Evolutionary conservation across 2,113 vertebrate species (phyloP).

Genomic region (Cricetomys ansorgei): DNA sequence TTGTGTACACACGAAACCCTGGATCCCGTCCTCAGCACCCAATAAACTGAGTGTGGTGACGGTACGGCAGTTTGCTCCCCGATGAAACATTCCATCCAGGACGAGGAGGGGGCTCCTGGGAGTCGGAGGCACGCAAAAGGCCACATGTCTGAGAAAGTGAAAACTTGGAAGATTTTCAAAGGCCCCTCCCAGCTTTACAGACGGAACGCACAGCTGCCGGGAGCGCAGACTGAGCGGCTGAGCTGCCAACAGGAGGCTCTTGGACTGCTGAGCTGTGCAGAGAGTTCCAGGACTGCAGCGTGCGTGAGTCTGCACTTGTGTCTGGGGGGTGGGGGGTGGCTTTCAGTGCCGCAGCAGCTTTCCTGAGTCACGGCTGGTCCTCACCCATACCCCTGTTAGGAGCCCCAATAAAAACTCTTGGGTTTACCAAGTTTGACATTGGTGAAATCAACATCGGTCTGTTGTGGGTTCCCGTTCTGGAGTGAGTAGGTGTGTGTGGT

Average conservation of each 20-base stretch:
- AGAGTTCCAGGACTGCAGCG: neutral
- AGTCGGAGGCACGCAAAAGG: neutral
- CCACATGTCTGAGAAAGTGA: neutral
- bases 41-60: neutral
- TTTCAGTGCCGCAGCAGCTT: neutral
- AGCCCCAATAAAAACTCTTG: neutral
- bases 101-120: neutral
- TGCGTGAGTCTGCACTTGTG: neutral
- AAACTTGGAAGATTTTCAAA: neutral
- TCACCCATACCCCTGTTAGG: neutral
- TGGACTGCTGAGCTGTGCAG: neutral
- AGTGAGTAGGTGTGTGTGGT: neutral
- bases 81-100: neutral
- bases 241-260: neutral
- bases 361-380: neutral
- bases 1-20: neutral
- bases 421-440: neutral
- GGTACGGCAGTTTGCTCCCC: neutral
- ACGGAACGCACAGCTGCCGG: neutral
- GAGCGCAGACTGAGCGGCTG: neutral
- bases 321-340: too few relatives aligned
- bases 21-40: neutral
- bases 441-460: neutral
- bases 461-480: neutral
- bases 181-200: neutral